Percentiles rank a stretch among this genome's conserved stretches.
Conservation (phyloP, 1,140 invertebrate species). For the Drosophila jambulina region DNA sequence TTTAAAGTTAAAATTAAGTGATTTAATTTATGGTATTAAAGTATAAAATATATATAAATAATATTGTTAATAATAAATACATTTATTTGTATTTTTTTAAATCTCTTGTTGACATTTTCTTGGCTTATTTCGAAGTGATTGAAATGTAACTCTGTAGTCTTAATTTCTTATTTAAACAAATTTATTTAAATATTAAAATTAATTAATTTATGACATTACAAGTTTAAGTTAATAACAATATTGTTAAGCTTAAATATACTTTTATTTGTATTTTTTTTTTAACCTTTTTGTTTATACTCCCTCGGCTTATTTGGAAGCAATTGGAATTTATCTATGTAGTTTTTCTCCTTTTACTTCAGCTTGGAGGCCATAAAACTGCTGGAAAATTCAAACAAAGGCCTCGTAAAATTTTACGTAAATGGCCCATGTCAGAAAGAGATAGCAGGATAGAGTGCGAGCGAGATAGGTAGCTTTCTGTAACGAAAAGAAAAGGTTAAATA, state of each 20-base stretch:
- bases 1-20: too few relatives aligned
- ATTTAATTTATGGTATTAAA: too few relatives aligned
- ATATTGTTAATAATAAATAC: background rate
- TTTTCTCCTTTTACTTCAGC: slow-evolving; percentile 14
- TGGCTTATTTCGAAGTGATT: too few relatives aligned
- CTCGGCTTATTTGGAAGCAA: slow-evolving; percentile 42
- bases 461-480: slow-evolving; percentile 17
- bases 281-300: slow-evolving; percentile 18
- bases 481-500: slow-evolving; percentile 10
- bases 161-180: too few relatives aligned
- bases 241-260: background rate
- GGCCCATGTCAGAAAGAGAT: slow-evolving; percentile 33
- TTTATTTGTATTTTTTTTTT: slow-evolving; percentile 19
- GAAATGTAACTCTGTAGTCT: too few relatives aligned
- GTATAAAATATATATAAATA: too few relatives aligned
- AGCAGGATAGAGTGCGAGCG: slow-evolving; percentile 1
- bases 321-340: slow-evolving; percentile 27
- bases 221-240: too few relatives aligned
- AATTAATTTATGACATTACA: too few relatives aligned
- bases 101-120: too few relatives aligned
- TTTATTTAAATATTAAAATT: too few relatives aligned
- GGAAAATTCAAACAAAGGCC: slow-evolving; percentile 53
- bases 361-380: slow-evolving; percentile 69
- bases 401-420: slow-evolving; percentile 66
- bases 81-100: background rate